These are phyloP conservation scores for Cephus nigrinus DNA, from an alignment of 2,888 invertebrate genomes.

Conservation along the genomic window DNA sequence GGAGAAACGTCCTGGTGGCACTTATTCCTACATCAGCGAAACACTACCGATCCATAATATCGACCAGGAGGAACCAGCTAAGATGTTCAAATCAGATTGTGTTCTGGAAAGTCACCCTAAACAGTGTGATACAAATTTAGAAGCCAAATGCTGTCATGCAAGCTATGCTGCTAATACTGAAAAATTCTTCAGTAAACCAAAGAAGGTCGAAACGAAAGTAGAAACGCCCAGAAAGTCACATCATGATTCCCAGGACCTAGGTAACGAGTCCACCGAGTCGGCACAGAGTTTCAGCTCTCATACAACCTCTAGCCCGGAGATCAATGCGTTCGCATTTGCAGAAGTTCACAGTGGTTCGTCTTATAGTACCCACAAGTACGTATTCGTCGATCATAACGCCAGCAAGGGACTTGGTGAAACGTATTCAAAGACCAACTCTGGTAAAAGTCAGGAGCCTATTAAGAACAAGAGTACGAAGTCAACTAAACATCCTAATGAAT, in stretches of 20 bases:
- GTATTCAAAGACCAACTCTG: slow-evolving; percentile 13
- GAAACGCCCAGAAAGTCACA: background rate
- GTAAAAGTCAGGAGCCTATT: slow-evolving; percentile 13
- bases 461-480: background rate
- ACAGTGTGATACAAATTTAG: slow-evolving; percentile 9
- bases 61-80: background rate
- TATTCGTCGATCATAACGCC: slow-evolving; percentile 30
- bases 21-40: slow-evolving; percentile 32
- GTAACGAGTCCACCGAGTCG: slow-evolving; percentile 21
- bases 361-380: slow-evolving; percentile 10
- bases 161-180: slow-evolving; percentile 11
- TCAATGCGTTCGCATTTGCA: background rate
- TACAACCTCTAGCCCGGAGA: slow-evolving; percentile 18
- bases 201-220: background rate
- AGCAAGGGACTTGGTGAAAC: slow-evolving; percentile 35
- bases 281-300: slow-evolving; percentile 33
- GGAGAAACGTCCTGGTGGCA: slow-evolving; percentile 32
- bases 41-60: slow-evolving; percentile 19
- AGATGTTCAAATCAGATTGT: background rate
- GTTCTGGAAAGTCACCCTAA: background rate
- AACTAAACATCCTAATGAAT: background rate
- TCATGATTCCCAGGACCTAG: background rate
- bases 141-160: slow-evolving; percentile 15
- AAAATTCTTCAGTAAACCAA: background rate
- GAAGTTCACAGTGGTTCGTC: background rate